phyloP scores from a whole-genome alignment of 53 echinoderm and acorn worm species.

The Zoroaster sp. region DNA sequence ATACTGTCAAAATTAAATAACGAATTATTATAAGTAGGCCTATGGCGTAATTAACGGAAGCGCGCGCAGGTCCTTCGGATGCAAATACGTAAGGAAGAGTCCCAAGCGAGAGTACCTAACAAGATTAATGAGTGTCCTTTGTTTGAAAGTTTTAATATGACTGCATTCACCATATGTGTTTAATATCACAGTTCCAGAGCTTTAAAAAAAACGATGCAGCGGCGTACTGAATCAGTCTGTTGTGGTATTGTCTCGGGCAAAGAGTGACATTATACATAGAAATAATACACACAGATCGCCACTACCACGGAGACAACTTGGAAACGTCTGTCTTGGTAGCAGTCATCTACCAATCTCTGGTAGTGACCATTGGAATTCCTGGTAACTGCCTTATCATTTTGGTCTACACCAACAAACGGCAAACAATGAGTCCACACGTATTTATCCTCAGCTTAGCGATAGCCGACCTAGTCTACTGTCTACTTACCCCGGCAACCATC shows the following conservation, averaged over 20 bases:
- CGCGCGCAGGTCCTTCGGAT: neutral
- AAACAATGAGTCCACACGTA: constrained; percentile 8
- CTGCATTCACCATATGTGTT: too few relatives aligned
- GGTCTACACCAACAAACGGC: constrained; percentile 21
- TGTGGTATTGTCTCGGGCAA: too few relatives aligned
- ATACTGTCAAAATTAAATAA: too few relatives aligned
- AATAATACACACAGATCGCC: neutral
- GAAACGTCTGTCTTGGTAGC: neutral
- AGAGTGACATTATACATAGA: too few relatives aligned
- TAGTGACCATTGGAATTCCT: constrained; percentile 13
- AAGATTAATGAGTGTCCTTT: neutral
- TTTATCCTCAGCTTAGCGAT: constrained; percentile 27
- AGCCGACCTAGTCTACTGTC: neutral
- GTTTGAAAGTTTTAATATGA: too few relatives aligned
- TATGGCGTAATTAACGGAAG: too few relatives aligned
- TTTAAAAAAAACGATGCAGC: neutral
- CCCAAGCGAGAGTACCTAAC: neutral
- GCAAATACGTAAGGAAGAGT: neutral
- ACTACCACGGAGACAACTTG: neutral
- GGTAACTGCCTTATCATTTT: constrained; percentile 25
- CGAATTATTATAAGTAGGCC: too few relatives aligned
- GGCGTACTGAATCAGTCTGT: too few relatives aligned
- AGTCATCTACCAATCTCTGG: neutral
- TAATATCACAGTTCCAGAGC: neutral
- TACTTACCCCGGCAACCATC: constrained; percentile 19